Percentiles rank a stretch among this genome's conserved stretches.
Conservation (phyloP, 1,140 invertebrate genomes). For the Drosophila malerkotliana region DNA sequence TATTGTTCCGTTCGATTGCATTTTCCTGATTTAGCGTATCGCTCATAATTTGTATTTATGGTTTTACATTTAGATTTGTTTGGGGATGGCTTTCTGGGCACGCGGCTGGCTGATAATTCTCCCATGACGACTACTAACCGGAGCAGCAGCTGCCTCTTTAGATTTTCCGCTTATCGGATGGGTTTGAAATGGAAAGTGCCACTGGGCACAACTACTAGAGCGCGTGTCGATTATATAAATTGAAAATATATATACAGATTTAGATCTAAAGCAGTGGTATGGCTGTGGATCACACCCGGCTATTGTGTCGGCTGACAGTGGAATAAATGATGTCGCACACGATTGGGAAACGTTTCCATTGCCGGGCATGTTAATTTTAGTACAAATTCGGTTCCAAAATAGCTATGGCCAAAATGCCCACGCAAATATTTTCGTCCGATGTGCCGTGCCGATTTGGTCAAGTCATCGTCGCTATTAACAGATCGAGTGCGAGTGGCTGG, state of each 20-base stretch:
- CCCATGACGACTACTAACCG: conserved; percentile 9
- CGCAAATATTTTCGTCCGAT: conserved; percentile 67
- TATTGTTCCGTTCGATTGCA: conserved; percentile 65
- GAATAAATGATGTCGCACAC: conserved; percentile 39
- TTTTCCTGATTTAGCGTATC: conserved; percentile 80
- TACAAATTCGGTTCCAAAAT: conserved; percentile 67
- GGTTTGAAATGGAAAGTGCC: conserved; percentile 65
- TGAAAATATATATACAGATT: neutral
- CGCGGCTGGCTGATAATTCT: conserved; percentile 49
- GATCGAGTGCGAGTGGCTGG: conserved; percentile 27
- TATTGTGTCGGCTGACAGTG: conserved; percentile 56
- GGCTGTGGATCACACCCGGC: conserved; percentile 39
- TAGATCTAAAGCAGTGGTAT: neutral
- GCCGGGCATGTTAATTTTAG: conserved; percentile 67
- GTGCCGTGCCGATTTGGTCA: conserved; percentile 7
- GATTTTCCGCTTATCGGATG: conserved; percentile 53
- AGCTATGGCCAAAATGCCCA: conserved; percentile 56
- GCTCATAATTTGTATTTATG: conserved; percentile 83
- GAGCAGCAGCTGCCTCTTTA: conserved; percentile 22
- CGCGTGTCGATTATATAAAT: conserved; percentile 28
- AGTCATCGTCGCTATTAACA: conserved; percentile 72
- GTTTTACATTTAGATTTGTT: conserved; percentile 69
- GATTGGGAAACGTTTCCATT: conserved; percentile 49
- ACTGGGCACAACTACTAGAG: conserved; percentile 12
- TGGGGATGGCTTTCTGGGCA: conserved; percentile 33